Evolutionary conservation across 2,797 vertebrate species (phyloP).

Genomic region (Smutsia temminckii): DNA sequence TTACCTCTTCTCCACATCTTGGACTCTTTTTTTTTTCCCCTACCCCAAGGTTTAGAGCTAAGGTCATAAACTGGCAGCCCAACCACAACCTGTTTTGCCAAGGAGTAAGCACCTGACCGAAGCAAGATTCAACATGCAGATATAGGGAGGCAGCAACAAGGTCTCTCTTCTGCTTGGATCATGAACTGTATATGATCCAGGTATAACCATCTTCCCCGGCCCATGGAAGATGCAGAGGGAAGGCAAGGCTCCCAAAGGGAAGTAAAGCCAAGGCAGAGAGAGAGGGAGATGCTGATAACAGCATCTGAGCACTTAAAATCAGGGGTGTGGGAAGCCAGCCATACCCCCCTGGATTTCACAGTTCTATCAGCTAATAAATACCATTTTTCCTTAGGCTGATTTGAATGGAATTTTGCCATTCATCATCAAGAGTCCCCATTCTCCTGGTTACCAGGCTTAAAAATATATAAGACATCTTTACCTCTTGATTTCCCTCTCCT

Average conservation of each 20-base stretch:
- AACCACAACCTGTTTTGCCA: neutral
- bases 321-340: neutral
- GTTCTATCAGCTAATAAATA: neutral
- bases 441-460: neutral
- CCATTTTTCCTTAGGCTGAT: neutral
- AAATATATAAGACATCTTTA: neutral
- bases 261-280: neutral
- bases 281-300: neutral
- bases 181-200: neutral
- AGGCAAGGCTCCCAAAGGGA: neutral
- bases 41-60: neutral
- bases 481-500: neutral
- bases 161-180: neutral
- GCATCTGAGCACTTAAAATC: neutral
- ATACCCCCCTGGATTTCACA: neutral
- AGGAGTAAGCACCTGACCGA: neutral
- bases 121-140: no score
- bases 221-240: neutral
- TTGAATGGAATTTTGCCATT: neutral
- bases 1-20: neutral
- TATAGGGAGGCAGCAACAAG: neutral
- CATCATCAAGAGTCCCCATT: neutral
- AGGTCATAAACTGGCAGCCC: neutral
- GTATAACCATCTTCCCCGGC: neutral
- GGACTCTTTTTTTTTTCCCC: accelerated